Evolutionary conservation across 64 coral and sea anemone species (phyloP).

Genomic region (Dendronephthya gigantea): DNA sequence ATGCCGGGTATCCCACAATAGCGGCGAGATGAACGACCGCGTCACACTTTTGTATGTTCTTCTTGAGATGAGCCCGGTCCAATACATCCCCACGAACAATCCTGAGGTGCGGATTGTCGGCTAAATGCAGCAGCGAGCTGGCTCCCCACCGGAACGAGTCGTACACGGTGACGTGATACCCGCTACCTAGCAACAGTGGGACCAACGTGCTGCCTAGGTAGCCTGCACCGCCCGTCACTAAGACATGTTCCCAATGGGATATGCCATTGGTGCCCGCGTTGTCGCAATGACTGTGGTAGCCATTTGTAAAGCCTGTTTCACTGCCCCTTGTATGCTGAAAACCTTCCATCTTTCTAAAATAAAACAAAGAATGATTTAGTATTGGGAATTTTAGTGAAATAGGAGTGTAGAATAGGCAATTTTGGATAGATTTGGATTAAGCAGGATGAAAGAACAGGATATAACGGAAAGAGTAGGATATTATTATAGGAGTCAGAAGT

Average conservation of each 20-base stretch:
- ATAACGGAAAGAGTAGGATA: too few relatives aligned
- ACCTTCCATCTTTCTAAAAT: neutral
- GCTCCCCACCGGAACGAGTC: constrained; percentile 77
- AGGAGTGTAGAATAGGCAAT: too few relatives aligned
- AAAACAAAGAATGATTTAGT: neutral
- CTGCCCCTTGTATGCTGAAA: neutral
- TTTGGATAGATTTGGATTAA: too few relatives aligned
- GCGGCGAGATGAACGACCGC: constrained; percentile 80
- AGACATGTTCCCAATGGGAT: constrained; percentile 24
- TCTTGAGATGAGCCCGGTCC: constrained; percentile 44
- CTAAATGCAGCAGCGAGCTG: constrained; percentile 32
- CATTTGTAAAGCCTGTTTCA: neutral
- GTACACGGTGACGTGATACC: constrained; percentile 58
- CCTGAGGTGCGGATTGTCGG: constrained; percentile 44
- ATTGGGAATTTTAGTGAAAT: too few relatives aligned
- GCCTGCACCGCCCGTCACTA: constrained; percentile 90
- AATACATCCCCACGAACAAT: constrained; percentile 79
- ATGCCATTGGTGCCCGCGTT: neutral
- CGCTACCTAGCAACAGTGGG: constrained; percentile 56
- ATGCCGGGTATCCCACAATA: constrained; percentile 92
- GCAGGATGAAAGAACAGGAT: too few relatives aligned
- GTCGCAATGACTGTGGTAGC: neutral
- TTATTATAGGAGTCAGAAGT: too few relatives aligned
- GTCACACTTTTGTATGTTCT: constrained; percentile 53
- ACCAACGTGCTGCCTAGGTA: constrained; percentile 83